A percentile compares a stretch with the other conserved stretches of the same genome.
These are phyloP conservation scores for Pseudomyrmex sp. DNA, from an alignment of 1,140 invertebrate genomes.

Conservation along the genomic window DNA sequence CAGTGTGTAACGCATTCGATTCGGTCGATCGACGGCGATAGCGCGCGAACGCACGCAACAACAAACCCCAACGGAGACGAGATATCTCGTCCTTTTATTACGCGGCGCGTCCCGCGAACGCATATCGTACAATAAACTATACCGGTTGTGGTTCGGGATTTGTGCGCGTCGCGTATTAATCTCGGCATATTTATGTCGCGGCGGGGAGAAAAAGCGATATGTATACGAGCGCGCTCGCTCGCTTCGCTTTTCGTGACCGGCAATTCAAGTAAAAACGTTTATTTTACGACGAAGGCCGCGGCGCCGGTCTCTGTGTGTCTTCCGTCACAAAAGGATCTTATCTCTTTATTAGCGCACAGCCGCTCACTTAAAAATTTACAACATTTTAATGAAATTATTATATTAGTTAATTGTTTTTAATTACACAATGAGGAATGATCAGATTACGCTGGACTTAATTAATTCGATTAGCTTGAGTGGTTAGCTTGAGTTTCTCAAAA, in stretches of 20 bases:
- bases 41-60: not conserved
- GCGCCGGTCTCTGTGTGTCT: constrained; percentile 6
- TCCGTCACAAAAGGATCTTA: not conserved
- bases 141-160: constrained; percentile 75
- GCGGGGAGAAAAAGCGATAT: constrained; percentile 50
- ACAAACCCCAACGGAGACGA: constrained; percentile 25
- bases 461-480: too few species aligned
- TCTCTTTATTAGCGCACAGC: not conserved
- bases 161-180: constrained; percentile 81
- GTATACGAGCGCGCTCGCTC: constrained; percentile 15
- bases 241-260: constrained; percentile 38
- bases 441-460: too few species aligned
- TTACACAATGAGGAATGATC: too few species aligned
- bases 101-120: constrained; percentile 64
- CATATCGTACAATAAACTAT: constrained; percentile 76
- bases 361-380: too few species aligned
- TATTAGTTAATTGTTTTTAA: too few species aligned
- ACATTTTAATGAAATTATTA: too few species aligned
- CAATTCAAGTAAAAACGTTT: constrained; percentile 58
- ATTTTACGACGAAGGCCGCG: constrained; percentile 45
- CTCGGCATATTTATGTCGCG: constrained; percentile 77
- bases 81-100: constrained; percentile 67
- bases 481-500: not conserved
- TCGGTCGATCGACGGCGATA: constrained; percentile 63
- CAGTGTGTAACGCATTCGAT: constrained; percentile 80